Conservation (phyloP, 2,113 vertebrate genomes). For the Clarias magur region DNA sequence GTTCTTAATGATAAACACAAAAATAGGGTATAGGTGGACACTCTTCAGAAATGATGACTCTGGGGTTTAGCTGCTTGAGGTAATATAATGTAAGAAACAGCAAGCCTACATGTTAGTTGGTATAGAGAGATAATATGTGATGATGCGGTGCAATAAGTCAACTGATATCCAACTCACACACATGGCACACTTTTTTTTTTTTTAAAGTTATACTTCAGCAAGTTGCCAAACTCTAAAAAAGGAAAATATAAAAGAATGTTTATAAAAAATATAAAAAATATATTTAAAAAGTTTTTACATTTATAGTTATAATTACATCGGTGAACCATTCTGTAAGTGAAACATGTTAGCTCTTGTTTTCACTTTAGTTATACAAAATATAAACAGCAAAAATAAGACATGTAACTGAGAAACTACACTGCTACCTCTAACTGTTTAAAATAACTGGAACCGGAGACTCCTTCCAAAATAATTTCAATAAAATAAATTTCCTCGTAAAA, state of each 20-base stretch:
- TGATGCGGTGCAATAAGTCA: background rate
- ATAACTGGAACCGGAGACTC: background rate
- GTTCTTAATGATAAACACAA: background rate
- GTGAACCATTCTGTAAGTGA: background rate
- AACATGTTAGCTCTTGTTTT: background rate
- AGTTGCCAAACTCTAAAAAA: background rate
- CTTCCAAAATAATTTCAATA: background rate
- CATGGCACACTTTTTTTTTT: background rate
- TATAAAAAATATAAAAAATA: too few relatives aligned
- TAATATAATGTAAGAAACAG: background rate
- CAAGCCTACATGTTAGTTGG: background rate
- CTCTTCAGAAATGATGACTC: background rate
- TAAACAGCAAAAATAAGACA: background rate
- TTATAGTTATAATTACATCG: background rate
- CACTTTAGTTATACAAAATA: background rate
- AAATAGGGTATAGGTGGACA: background rate
- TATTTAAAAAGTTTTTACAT: background rate
- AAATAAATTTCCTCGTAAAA: background rate
- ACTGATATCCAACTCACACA: background rate
- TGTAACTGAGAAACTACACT: background rate
- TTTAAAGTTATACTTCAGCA: background rate
- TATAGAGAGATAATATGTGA: background rate
- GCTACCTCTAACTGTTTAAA: background rate
- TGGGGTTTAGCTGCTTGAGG: background rate
- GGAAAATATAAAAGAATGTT: too few relatives aligned